Percentiles rank a stretch among this genome's conserved stretches.
Evolutionary conservation across 2,113 vertebrate species (phyloP).

Genomic region (Pleuronectes platessa): DNA sequence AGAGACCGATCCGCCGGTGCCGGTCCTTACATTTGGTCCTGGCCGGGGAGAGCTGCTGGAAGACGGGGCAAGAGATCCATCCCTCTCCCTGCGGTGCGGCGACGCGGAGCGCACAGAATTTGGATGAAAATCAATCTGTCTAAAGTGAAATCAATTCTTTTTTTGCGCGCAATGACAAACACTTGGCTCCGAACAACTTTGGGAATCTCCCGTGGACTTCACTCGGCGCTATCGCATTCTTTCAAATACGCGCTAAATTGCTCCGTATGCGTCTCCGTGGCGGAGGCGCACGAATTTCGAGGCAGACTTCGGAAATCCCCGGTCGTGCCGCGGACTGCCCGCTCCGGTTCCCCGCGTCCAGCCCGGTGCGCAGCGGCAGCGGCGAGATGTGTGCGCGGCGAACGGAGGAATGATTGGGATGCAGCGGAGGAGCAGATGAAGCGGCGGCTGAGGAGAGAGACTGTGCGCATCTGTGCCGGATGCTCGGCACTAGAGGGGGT

Average conservation of each 20-base stretch:
- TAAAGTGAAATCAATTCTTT: conserved; percentile 16
- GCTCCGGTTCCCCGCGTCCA: conserved; percentile 20
- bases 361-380: conserved; percentile 51
- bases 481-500: conserved; percentile 90
- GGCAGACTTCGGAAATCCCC: conserved; percentile 42
- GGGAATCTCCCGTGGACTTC: conserved; percentile 33
- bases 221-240: not conserved
- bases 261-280: conserved; percentile 27
- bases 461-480: conserved; percentile 76
- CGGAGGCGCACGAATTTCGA: conserved; percentile 43
- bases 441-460: conserved; percentile 51
- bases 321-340: conserved; percentile 10
- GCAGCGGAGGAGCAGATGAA: conserved; percentile 52
- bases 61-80: conserved; percentile 55
- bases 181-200: conserved; percentile 52
- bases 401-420: conserved; percentile 36
- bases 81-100: conserved; percentile 28
- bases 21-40: conserved; percentile 59
- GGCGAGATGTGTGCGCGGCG: conserved; percentile 11
- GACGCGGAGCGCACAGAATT: not conserved
- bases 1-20: conserved; percentile 22
- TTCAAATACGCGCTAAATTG: not conserved
- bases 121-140: conserved; percentile 9
- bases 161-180: not conserved
- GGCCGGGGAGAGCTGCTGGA: conserved; percentile 15